Conservation (phyloP, 2,113 vertebrate species). For the Paramormyrops kingsleyae region DNA sequence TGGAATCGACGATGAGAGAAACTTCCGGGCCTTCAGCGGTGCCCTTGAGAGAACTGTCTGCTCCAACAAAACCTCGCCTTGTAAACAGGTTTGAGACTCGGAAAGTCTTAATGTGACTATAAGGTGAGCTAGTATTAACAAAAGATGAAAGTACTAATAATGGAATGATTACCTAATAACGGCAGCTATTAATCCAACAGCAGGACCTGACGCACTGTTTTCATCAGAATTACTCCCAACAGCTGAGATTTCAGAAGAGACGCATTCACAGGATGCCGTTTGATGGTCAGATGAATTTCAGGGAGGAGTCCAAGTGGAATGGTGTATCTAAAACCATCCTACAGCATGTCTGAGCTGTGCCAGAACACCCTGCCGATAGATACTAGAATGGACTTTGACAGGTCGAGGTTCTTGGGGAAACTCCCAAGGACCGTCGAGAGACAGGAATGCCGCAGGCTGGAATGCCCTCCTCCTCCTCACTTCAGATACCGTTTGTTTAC, state of each 20-base stretch:
- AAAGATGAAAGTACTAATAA: neutral
- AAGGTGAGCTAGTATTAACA: neutral
- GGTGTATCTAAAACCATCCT: neutral
- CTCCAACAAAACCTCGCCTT: neutral
- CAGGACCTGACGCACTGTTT: neutral
- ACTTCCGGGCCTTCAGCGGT: neutral
- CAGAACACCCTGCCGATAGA: neutral
- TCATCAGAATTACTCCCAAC: neutral
- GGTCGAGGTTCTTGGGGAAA: neutral
- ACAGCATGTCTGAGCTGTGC: neutral
- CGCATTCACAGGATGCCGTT: neutral
- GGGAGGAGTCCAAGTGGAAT: neutral
- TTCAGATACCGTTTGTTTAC: neutral
- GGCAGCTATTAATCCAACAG: neutral
- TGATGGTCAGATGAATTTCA: neutral
- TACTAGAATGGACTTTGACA: neutral
- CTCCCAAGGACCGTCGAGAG: neutral
- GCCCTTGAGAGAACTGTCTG: neutral
- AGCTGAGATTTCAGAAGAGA: neutral
- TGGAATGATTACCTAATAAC: neutral
- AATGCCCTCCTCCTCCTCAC: neutral
- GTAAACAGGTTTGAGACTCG: neutral
- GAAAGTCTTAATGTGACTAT: neutral
- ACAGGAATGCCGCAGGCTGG: neutral
- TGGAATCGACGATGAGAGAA: neutral